Conservation (phyloP, 2,113 vertebrate species). For the Corythaixoides concolor region DNA sequence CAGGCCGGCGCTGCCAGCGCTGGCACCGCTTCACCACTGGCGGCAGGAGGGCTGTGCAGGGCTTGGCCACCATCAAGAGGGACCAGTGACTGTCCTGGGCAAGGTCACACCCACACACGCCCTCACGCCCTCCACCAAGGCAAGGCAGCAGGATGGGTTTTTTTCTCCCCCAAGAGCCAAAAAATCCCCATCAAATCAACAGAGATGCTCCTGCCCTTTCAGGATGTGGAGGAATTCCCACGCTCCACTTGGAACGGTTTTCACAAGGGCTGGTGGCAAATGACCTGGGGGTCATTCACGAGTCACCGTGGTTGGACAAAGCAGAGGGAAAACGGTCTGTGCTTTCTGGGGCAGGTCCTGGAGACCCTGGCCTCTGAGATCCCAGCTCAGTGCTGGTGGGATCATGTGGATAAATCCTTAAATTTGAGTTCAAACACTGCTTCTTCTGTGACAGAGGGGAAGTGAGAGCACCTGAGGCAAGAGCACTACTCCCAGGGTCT, state of each 20-base stretch:
- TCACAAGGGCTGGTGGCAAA: background rate
- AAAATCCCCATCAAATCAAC: background rate
- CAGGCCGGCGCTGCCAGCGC: background rate
- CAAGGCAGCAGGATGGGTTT: background rate
- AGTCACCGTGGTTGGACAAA: background rate
- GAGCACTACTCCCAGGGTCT: background rate
- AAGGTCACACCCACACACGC: background rate
- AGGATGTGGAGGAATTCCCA: background rate
- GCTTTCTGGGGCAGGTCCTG: background rate
- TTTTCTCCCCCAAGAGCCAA: background rate
- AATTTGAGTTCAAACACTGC: background rate
- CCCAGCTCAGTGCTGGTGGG: background rate
- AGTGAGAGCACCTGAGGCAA: background rate
- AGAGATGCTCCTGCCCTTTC: background rate
- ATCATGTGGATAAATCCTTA: background rate
- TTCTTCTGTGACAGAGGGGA: background rate
- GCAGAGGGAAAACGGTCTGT: background rate
- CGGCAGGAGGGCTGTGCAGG: background rate
- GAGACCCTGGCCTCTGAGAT: background rate
- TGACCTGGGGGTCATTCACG: background rate
- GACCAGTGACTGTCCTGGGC: background rate
- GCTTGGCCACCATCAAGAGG: fast-evolving
- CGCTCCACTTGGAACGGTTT: background rate
- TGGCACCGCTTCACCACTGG: background rate
- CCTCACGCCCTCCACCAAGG: background rate